A percentile compares a stretch with the other conserved stretches of the same genome.
Conservation (phyloP, 1,140 invertebrate genomes). For the Cotesia typhae region DNA sequence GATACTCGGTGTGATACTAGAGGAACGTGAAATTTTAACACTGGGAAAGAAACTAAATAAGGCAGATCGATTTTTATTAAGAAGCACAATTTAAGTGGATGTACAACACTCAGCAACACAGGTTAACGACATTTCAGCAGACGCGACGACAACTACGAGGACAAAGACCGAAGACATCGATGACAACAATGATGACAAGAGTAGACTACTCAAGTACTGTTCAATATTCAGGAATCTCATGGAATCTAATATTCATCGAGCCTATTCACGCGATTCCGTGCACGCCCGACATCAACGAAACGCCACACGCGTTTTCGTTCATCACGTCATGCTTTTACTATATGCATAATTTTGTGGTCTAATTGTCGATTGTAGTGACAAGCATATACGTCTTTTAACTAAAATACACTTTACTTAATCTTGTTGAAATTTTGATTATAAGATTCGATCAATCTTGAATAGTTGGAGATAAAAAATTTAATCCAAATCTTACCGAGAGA, state of each 20-base stretch:
- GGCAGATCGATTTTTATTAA: slow-evolving; percentile 10
- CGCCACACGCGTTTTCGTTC: slow-evolving; percentile 22
- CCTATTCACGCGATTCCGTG: slow-evolving; percentile 28
- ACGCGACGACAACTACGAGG: not conserved
- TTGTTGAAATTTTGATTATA: too few species aligned
- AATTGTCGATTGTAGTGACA: slow-evolving; percentile 25
- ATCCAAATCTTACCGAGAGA: too few species aligned
- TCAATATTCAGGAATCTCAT: slow-evolving; percentile 29
- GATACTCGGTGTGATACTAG: not conserved
- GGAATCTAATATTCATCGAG: slow-evolving; percentile 30
- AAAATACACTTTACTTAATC: too few species aligned
- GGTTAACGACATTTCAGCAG: not conserved
- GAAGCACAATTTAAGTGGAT: not conserved
- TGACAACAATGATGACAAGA: too few species aligned
- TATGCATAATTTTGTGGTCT: slow-evolving; percentile 23
- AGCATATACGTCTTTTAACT: not conserved
- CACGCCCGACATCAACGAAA: slow-evolving; percentile 21
- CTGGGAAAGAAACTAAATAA: not conserved
- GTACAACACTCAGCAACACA: slow-evolving; percentile 9
- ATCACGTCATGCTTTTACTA: slow-evolving; percentile 8
- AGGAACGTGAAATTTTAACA: slow-evolving; percentile 10
- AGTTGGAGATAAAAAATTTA: too few species aligned
- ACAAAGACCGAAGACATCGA: too few species aligned
- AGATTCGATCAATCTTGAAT: too few species aligned
- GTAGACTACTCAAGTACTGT: slow-evolving; percentile 8